Conservation (phyloP, 2,113 vertebrate species). For the Oryzias celebensis region DNA sequence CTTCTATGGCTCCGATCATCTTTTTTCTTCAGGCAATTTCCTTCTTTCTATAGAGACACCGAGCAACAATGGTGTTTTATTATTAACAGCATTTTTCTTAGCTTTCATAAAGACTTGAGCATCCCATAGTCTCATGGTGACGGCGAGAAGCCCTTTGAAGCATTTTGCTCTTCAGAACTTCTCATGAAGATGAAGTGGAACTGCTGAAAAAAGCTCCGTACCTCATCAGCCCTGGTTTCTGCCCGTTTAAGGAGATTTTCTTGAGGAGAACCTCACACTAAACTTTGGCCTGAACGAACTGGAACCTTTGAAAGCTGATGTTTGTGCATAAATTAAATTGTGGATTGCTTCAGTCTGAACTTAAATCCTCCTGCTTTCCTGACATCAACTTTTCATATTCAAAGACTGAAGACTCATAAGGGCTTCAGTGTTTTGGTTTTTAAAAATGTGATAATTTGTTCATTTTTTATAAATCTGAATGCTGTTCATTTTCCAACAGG, state of each 20-base stretch:
- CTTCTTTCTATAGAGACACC: neutral
- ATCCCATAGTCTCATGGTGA: neutral
- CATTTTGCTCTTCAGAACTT: neutral
- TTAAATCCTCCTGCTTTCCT: too few species aligned
- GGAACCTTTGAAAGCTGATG: too few species aligned
- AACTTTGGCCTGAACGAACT: too few species aligned
- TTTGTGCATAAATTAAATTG: too few species aligned
- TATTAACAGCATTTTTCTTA: neutral
- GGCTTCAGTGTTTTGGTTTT: too few species aligned
- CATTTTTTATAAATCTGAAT: too few species aligned
- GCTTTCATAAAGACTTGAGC: conserved; percentile 2
- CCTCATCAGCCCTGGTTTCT: conserved; percentile 13
- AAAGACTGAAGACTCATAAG: too few species aligned
- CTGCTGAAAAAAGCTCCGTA: conserved; percentile 4
- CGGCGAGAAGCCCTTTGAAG: neutral
- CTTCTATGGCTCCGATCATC: neutral
- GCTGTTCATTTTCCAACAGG: too few species aligned
- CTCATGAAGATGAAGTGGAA: neutral
- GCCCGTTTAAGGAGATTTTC: conserved; percentile 23
- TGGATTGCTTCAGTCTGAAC: too few species aligned
- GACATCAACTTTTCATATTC: too few species aligned
- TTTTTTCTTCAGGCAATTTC: neutral
- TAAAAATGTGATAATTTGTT: too few species aligned
- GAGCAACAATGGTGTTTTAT: neutral
- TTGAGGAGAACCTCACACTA: neutral